Evolutionary conservation across 2,113 vertebrate genomes (phyloP).

Genomic region (Pterocles orientalis): DNA sequence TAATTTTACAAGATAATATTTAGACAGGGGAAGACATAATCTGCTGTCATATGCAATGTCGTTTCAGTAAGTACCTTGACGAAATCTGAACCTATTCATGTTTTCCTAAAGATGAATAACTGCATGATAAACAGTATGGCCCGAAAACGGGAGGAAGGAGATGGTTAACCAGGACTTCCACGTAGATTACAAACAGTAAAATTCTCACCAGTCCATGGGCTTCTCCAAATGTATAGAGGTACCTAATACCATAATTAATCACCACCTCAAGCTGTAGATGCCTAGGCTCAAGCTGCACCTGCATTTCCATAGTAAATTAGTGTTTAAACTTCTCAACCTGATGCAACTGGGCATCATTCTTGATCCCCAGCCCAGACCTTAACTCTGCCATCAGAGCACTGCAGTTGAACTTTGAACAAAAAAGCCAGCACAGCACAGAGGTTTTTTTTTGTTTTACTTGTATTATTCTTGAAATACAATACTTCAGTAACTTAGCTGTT

Average conservation of each 20-base stretch:
- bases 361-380: not conserved
- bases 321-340: not conserved
- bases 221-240: not conserved
- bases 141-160: not conserved
- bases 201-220: not conserved
- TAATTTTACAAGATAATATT: not conserved
- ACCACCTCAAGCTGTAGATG: not conserved
- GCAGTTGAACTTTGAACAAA: not conserved
- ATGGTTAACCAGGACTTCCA: not conserved
- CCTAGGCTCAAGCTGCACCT: not conserved
- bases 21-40: not conserved
- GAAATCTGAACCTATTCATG: not conserved
- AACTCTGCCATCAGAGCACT: not conserved
- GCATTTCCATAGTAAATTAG: not conserved
- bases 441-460: not conserved
- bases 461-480: slow-evolving; percentile 1
- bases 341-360: not conserved
- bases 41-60: not conserved
- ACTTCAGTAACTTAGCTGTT: slow-evolving; percentile 3
- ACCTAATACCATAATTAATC: not conserved
- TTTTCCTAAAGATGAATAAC: not conserved
- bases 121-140: not conserved
- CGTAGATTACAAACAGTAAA: not conserved
- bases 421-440: not conserved
- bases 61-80: not conserved